Base-by-base conservation (phyloP, 1,140 invertebrate species). In the Mesaphorura yosii region DNA sequence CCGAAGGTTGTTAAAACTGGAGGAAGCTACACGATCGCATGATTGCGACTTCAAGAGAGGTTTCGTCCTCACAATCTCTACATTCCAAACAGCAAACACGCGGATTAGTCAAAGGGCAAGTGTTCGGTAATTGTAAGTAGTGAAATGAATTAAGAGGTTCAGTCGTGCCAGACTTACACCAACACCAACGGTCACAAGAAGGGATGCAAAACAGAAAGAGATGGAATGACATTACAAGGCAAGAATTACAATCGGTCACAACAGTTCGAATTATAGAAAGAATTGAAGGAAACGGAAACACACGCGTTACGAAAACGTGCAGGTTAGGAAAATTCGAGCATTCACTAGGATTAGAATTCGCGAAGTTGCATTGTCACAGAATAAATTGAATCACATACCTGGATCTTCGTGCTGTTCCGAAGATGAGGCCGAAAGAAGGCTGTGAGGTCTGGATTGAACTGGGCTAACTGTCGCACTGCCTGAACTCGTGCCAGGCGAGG, bases 11-110 rank as follows among this genome's bases (percentile, higher is more conserved):
- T 58, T 58, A 62, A 31, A 58, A 58, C 31, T 58, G 53, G 46
- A 62, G 53, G 59, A 49, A 58, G 53, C 56, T 58, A 51, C n/a
- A n/a, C n/a, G n/a, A n/a, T n/a, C n/a, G n/a, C n/a, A 62, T 45
- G 52, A 62, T 62, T 49, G 56, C 57, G 29, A 51, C 53, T 62
- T 62, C 60, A 51, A 62, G 58, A 50, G 59, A 61, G 44, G 39
- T 54, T 52, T 62, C 60, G 28, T 58, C 53, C 23, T 29, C 48
- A 48, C 56, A 48, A 51, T 7, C 15, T 46, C 49, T 55, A 48
- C 51, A 55, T 40, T 23, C 28, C 22, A 44, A 42, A 49, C 34
- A 48, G 34, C 42, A 17, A 17, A 54, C 17, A 39, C 34, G 48
- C 38, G 47, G 48, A 44, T 31, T 37, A 49, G 23, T 38, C 31